Percentiles rank a stretch among this genome's conserved stretches.
phyloP scores from a whole-genome alignment of 2,888 invertebrate genomes.

The Ypsolopha sequella region DNA sequence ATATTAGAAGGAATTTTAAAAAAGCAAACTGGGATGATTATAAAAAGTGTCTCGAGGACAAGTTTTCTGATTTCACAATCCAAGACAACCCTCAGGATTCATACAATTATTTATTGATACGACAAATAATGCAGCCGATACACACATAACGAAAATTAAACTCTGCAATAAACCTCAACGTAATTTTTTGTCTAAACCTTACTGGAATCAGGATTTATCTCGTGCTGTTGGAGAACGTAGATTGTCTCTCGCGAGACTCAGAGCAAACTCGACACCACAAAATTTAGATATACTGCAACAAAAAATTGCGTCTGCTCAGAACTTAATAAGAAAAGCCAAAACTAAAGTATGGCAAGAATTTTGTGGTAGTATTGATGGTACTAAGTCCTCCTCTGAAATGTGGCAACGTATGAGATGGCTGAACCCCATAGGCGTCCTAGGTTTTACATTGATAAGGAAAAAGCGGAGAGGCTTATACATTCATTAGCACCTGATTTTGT shows the following conservation, averaged over 20 bases:
- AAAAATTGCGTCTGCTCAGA: slow-evolving; percentile 7
- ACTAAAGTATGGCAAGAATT: slow-evolving; percentile 9
- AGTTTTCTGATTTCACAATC: not conserved
- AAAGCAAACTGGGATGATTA: slow-evolving; percentile 10
- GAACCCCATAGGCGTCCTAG: slow-evolving; percentile 2
- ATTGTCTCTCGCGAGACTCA: slow-evolving; percentile 12
- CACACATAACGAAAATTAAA: slow-evolving; percentile 11
- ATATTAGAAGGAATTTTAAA: slow-evolving; percentile 11
- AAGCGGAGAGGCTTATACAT: not conserved
- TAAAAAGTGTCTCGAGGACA: not conserved
- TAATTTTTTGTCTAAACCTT: slow-evolving; percentile 15
- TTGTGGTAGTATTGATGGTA: slow-evolving; percentile 7
- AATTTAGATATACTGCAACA: slow-evolving; percentile 6
- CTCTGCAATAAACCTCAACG: slow-evolving; percentile 8
- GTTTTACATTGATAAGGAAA: slow-evolving; percentile 5
- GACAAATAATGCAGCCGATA: slow-evolving; percentile 9
- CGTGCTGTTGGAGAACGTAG: slow-evolving; percentile 14
- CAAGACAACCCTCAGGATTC: slow-evolving; percentile 4
- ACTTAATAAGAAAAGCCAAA: slow-evolving; percentile 8
- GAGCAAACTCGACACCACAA: slow-evolving; percentile 14
- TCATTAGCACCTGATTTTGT: not conserved
- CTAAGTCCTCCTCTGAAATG: slow-evolving; percentile 8
- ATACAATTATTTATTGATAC: slow-evolving; percentile 8
- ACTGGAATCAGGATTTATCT: slow-evolving; percentile 15
- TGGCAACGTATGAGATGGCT: slow-evolving; percentile 13